These are phyloP conservation scores for Gymnorhina tibicen DNA, from an alignment of 2,113 vertebrate species.

Conservation along the genomic window DNA sequence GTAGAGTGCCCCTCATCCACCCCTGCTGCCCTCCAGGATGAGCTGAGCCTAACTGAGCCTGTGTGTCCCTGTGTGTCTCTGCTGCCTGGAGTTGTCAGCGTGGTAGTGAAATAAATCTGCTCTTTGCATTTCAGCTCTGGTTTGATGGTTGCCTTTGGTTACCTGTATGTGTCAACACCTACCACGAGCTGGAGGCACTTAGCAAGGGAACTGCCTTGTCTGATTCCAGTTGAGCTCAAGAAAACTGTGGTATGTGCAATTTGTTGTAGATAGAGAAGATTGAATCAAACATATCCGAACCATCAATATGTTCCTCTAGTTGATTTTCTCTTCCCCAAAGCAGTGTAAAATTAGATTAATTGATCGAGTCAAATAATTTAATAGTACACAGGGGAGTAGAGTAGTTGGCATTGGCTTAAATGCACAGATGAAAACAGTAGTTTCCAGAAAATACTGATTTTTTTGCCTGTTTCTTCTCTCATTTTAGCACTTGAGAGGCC, in stretches of 20 bases:
- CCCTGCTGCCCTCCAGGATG: not conserved
- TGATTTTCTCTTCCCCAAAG: not conserved
- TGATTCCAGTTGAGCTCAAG: not conserved
- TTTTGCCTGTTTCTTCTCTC: not conserved
- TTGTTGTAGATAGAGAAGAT: not conserved
- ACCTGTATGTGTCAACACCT: not conserved
- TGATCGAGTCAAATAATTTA: not conserved
- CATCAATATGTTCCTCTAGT: not conserved
- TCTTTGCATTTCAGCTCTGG: not conserved
- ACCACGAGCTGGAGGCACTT: not conserved
- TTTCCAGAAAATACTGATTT: not conserved
- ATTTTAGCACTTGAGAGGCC: not conserved
- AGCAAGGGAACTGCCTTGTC: not conserved
- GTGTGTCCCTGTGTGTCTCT: not conserved
- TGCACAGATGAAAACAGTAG: not conserved
- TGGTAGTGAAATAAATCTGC: not conserved
- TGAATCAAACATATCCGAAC: not conserved
- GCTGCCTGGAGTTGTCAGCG: not conserved
- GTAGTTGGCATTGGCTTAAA: not conserved
- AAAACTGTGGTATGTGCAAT: not conserved
- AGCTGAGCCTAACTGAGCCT: not conserved
- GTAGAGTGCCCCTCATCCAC: not conserved
- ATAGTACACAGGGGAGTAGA: not conserved
- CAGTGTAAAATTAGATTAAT: constrained; percentile 3
- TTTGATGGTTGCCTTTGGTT: not conserved